Percentiles rank a stretch among this genome's conserved stretches.
These are phyloP conservation scores for Cynoglossus semilaevis DNA, from an alignment of 2,113 vertebrate species.

Conservation along the genomic window DNA sequence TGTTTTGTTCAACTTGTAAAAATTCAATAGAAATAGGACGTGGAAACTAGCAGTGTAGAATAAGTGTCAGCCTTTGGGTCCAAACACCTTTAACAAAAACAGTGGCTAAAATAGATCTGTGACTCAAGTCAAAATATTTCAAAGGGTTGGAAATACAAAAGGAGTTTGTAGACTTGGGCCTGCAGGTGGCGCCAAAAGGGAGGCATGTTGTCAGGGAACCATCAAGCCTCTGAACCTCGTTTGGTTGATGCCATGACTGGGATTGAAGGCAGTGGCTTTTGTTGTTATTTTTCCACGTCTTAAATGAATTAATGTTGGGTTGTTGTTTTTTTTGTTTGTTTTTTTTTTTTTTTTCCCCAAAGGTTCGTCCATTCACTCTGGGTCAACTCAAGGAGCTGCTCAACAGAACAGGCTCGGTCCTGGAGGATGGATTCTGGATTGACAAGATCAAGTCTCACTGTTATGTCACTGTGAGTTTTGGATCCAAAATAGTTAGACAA, in stretches of 20 bases:
- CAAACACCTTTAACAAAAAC: no score
- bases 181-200: slow-evolving; percentile 21
- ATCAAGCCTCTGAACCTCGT: neutral
- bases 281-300: neutral
- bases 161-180: neutral
- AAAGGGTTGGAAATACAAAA: slow-evolving; percentile 4
- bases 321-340: neutral
- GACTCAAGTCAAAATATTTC: neutral
- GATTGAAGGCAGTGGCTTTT: neutral
- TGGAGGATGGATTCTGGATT: slow-evolving; percentile 91
- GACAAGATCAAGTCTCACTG: slow-evolving; percentile 95
- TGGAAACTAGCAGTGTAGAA: no score
- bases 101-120: no score
- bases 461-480: slow-evolving; percentile 82
- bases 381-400: slow-evolving; percentile 88
- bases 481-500: neutral
- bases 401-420: slow-evolving; percentile 81
- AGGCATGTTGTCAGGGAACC: neutral
- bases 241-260: neutral
- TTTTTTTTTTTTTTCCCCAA: neutral
- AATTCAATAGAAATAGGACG: no score
- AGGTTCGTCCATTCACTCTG: slow-evolving; percentile 91
- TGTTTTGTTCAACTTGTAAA: no score
- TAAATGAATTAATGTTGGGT: no score
- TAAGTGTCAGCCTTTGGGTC: no score